Evolutionary conservation across 2,797 vertebrate species (phyloP).

Genomic region (Chelon labrosus): DNA sequence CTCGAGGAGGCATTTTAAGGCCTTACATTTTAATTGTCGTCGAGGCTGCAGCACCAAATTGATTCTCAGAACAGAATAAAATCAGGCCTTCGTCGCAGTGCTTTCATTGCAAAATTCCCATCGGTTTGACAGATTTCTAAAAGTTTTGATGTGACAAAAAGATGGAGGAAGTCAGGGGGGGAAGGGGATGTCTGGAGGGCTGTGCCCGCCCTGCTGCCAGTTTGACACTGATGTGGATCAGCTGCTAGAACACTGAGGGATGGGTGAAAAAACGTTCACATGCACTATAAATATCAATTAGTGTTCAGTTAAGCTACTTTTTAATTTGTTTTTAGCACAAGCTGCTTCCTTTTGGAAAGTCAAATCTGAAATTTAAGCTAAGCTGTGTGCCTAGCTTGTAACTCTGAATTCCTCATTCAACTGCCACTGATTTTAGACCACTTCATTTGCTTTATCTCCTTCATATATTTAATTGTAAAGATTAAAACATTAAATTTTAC

Average conservation of each 20-base stretch:
- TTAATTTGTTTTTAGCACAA: background rate
- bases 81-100: slow-evolving; percentile 44
- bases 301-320: background rate
- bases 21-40: slow-evolving; percentile 78
- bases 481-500: slow-evolving; percentile 66
- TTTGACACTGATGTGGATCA: slow-evolving; percentile 12
- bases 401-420: slow-evolving; percentile 1
- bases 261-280: background rate
- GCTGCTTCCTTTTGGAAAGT: background rate
- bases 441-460: slow-evolving; percentile 44
- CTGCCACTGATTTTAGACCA: background rate
- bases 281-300: background rate
- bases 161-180: background rate
- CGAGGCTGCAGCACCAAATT: slow-evolving; percentile 59
- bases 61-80: slow-evolving; percentile 60
- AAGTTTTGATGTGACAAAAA: slow-evolving; percentile 21
- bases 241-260: background rate
- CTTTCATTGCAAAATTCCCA: slow-evolving; percentile 36
- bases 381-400: background rate
- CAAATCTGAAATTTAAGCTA: background rate
- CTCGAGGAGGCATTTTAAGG: slow-evolving; percentile 70
- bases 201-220: background rate
- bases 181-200: background rate
- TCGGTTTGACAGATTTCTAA: slow-evolving; percentile 17
- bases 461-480: slow-evolving; percentile 63